Evolutionary conservation across 2,888 invertebrate species (phyloP).

Genomic region (Melinaea marsaeus): DNA sequence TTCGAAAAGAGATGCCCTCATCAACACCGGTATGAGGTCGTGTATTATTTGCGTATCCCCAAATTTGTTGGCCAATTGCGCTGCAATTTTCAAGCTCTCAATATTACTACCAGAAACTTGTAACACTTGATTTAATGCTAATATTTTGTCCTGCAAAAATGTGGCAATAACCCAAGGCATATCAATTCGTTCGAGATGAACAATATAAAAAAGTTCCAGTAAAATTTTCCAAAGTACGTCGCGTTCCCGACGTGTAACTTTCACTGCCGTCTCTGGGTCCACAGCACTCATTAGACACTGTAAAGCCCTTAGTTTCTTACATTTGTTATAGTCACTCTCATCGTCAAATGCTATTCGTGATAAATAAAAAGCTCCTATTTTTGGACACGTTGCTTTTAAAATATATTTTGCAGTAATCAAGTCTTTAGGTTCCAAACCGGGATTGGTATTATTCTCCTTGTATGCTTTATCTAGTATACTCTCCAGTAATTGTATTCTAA

Average conservation of each 20-base stretch:
- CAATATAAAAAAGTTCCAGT: conserved; percentile 61
- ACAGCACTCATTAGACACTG: conserved; percentile 72
- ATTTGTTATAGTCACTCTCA: conserved; percentile 66
- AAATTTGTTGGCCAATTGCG: conserved; percentile 55
- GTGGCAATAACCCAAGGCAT: conserved; percentile 70
- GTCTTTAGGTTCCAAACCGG: conserved; percentile 55
- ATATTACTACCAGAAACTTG: conserved; percentile 53
- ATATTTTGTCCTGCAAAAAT: conserved; percentile 63
- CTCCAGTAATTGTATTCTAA: conserved; percentile 71
- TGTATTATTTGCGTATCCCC: conserved; percentile 52
- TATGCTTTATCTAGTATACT: conserved; percentile 59
- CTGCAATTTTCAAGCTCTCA: conserved; percentile 58
- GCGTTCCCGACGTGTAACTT: conserved; percentile 64
- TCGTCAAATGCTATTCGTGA: conserved; percentile 71
- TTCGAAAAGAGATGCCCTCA: conserved; percentile 56
- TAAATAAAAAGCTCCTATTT: conserved; percentile 73
- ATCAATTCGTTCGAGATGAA: conserved; percentile 64
- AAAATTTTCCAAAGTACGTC: conserved; percentile 65
- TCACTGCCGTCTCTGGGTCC: conserved; percentile 66
- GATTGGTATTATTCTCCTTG: conserved; percentile 44
- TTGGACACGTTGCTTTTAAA: conserved; percentile 71
- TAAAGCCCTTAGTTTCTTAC: conserved; percentile 68
- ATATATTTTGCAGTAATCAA: conserved; percentile 72
- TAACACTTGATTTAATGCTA: conserved; percentile 62
- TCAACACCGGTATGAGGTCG: conserved; percentile 52